Evolutionary conservation across 2,797 vertebrate genomes (phyloP), one percentile per base, ranked within the genome.

Genomic region (Gambelia wislizenii): DNA sequence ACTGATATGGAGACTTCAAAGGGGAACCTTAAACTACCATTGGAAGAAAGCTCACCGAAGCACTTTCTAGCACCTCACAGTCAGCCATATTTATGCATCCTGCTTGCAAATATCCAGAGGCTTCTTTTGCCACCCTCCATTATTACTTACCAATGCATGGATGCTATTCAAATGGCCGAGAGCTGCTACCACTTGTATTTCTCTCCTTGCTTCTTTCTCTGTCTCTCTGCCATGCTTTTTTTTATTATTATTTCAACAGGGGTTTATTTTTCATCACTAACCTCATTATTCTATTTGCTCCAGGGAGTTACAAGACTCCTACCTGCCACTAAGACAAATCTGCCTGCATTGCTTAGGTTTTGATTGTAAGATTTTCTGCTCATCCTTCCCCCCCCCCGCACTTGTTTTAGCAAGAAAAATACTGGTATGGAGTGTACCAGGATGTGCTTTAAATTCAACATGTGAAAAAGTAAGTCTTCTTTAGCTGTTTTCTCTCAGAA

Each of bases 231-330:
- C 87, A 91, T 93, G 78, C 59, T 92, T 92, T 88, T 75, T 83
- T 90, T 77, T 33, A 27, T n/a, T n/a, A n/a, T 61, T 76, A 75
- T 90, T 93, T 93, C 72, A 84, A 47, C 44, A 44, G n/a, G 54
- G 70, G 85, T 77, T 89, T 91, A 76, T 91, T 96, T 92, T 93
- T 92, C 86, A 93, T 82, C 64, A 72, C 22, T 93, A 89, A 89
- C 92, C 79, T 95, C 81, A 79, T 87, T 93, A 91, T 82, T 81
- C 89, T 92, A 42, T 92, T 86, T 61, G 91, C 91, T 83, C 4
- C 1, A 12, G 87, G 82, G 74, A 94, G 39, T 87, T 91, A 61
- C 56, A 72, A 91, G 79, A 77, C 22, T 93, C 18, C 59, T 89
- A 0, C 87, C 75, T 92, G 92, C 91, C 90, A 94, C 0, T 69